A percentile compares a stretch with the other conserved stretches of the same genome.
phyloP scores from a whole-genome alignment of 2,888 invertebrate genomes.

The Parasteatoda lunata region DNA sequence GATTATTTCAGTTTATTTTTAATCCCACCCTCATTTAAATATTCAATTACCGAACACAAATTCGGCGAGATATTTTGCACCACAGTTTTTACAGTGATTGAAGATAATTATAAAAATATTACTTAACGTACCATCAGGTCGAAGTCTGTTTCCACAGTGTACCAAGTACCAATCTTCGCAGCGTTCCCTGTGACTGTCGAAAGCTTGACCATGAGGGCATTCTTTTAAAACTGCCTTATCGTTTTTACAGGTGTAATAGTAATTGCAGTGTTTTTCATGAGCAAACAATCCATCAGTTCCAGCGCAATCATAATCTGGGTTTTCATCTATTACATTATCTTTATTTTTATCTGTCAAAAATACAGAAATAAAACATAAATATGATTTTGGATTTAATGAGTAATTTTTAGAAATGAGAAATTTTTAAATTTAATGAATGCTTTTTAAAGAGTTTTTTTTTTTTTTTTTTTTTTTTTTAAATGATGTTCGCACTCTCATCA shows the following conservation, averaged over 20 bases:
- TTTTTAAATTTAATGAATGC: too few relatives aligned
- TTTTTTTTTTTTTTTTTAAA: too few relatives aligned
- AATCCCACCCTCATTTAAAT: background rate
- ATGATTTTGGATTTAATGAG: too few relatives aligned
- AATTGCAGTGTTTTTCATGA: slow-evolving; percentile 40
- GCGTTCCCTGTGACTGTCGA: slow-evolving; percentile 23
- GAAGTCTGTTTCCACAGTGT: slow-evolving; percentile 50
- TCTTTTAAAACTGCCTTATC: slow-evolving; percentile 19
- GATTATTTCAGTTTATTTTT: background rate
- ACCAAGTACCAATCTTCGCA: slow-evolving; percentile 59
- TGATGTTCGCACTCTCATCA: too few relatives aligned
- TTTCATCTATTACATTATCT: slow-evolving; percentile 37
- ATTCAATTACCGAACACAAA: background rate
- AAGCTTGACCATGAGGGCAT: slow-evolving; percentile 50
- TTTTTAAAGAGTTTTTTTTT: too few relatives aligned
- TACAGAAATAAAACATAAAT: too few relatives aligned
- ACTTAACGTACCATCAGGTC: slow-evolving; percentile 40
- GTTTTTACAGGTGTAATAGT: slow-evolving; percentile 48
- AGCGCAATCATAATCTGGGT: slow-evolving; percentile 29
- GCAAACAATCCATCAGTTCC: slow-evolving; percentile 29
- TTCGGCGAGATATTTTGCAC: background rate
- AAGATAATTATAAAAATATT: background rate
- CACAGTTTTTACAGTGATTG: too few relatives aligned
- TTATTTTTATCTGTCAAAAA: slow-evolving; percentile 22
- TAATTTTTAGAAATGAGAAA: too few relatives aligned